phyloP scores from a whole-genome alignment of 2,113 vertebrate genomes.

The western clawed frog (Xenopus tropicalis) region DNA sequence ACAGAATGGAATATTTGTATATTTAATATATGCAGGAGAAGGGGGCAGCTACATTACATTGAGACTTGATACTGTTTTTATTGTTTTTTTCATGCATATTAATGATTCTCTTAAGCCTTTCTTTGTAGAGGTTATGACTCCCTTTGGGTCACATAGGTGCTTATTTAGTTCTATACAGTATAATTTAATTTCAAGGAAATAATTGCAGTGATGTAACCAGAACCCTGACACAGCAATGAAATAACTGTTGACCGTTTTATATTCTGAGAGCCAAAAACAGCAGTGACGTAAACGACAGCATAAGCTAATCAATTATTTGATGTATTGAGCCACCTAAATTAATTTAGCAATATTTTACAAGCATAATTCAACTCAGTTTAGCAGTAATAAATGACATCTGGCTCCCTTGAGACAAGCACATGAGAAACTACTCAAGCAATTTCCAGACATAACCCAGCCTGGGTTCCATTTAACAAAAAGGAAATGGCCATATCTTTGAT shows the following conservation, averaged over 20 bases:
- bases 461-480: constrained; percentile 62
- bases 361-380: constrained; percentile 61
- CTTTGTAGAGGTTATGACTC: too few species aligned
- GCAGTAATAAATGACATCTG: constrained; percentile 63
- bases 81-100: too few species aligned
- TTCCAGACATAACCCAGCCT: constrained; percentile 59
- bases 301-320: constrained; percentile 56
- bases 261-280: constrained; percentile 47
- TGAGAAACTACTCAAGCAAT: constrained; percentile 55
- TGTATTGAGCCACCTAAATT: constrained; percentile 62
- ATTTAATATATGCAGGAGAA: too few species aligned
- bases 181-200: too few species aligned
- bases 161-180: too few species aligned
- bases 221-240: constrained; percentile 8
- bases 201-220: background rate
- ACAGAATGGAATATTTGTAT: too few species aligned
- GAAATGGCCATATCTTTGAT: constrained; percentile 68
- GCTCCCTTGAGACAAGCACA: constrained; percentile 56
- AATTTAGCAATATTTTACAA: constrained; percentile 64
- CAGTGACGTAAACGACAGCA: constrained; percentile 54
- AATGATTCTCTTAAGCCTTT: too few species aligned
- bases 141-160: too few species aligned
- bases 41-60: too few species aligned
- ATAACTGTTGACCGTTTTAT: constrained; percentile 41
- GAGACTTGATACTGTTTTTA: too few species aligned